These are phyloP conservation scores for Myotis planiceps DNA, from an alignment of 2,797 vertebrate genomes.

Conservation along the genomic window DNA sequence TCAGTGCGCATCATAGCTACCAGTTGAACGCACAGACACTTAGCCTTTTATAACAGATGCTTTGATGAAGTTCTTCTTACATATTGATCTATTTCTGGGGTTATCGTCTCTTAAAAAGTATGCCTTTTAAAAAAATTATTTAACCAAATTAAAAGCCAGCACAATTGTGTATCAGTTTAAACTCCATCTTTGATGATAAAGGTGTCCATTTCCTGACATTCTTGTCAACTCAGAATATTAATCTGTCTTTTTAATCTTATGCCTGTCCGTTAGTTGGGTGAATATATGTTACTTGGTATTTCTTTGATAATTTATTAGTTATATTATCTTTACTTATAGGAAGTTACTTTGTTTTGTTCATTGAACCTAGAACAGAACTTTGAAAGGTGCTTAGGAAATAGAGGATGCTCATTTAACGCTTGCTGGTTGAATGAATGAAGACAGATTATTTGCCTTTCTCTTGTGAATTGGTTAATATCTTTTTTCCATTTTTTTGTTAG, in stretches of 20 bases:
- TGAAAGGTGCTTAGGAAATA: not conserved
- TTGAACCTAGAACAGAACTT: constrained; percentile 10
- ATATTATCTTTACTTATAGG: not conserved
- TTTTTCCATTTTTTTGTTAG: not conserved
- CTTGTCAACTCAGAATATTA: not conserved
- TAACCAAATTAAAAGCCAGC: not conserved
- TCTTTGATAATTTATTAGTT: constrained; percentile 4
- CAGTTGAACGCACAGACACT: too few relatives aligned
- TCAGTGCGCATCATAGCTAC: too few relatives aligned
- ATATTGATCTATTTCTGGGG: not conserved
- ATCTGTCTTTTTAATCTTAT: not conserved
- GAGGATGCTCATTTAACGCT: not conserved
- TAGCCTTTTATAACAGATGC: too few relatives aligned
- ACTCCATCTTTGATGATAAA: not conserved
- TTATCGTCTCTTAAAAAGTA: not conserved
- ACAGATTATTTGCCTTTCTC: not conserved
- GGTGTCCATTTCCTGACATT: not conserved
- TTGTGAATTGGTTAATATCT: not conserved
- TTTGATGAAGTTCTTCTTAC: not conserved
- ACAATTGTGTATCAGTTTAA: not conserved
- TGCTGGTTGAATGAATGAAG: not conserved
- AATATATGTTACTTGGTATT: not conserved
- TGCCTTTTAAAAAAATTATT: not conserved
- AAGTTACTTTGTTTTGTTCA: not conserved
- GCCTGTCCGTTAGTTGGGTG: not conserved